Evolutionary conservation across 2,888 invertebrate species (phyloP).

Genomic region (Dinocampus coccinellae): DNA sequence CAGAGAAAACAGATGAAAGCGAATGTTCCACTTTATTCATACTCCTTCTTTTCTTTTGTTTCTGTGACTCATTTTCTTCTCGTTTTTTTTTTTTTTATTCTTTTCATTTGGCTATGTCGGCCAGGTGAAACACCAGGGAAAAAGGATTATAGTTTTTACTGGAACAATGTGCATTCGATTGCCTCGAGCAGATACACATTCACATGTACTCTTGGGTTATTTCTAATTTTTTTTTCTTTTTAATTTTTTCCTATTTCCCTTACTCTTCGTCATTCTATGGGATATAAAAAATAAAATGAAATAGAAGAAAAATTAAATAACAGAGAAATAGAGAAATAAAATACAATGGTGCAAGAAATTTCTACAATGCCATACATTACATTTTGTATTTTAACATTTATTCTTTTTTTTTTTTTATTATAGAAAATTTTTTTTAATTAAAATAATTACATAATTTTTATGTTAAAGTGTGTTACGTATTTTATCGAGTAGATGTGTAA

Average conservation of each 20-base stretch:
- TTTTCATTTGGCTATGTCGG: constrained; percentile 4
- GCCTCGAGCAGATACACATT: constrained; percentile 8
- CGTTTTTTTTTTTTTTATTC: too few species aligned
- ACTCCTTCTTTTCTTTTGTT: background rate
- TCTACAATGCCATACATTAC: background rate
- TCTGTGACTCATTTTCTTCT: background rate
- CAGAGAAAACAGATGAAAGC: constrained; percentile 36
- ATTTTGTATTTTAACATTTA: background rate
- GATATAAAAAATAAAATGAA: background rate
- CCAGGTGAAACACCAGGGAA: constrained; percentile 8
- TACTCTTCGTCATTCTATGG: background rate
- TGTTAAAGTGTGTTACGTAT: too few species aligned
- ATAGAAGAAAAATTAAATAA: background rate
- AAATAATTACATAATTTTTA: too few species aligned
- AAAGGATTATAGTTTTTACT: constrained; percentile 13
- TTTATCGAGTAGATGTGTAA: too few species aligned
- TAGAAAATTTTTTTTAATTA: too few species aligned
- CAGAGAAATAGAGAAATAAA: background rate
- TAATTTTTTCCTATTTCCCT: too few species aligned
- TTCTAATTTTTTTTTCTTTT: background rate
- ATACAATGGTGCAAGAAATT: background rate
- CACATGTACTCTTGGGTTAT: background rate
- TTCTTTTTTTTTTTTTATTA: too few species aligned
- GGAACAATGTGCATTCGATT: background rate
- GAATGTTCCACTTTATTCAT: constrained; percentile 22